These are phyloP conservation scores for Acanthoscelides obtectus DNA, from an alignment of 2,888 invertebrate species.

Conservation along the genomic window DNA sequence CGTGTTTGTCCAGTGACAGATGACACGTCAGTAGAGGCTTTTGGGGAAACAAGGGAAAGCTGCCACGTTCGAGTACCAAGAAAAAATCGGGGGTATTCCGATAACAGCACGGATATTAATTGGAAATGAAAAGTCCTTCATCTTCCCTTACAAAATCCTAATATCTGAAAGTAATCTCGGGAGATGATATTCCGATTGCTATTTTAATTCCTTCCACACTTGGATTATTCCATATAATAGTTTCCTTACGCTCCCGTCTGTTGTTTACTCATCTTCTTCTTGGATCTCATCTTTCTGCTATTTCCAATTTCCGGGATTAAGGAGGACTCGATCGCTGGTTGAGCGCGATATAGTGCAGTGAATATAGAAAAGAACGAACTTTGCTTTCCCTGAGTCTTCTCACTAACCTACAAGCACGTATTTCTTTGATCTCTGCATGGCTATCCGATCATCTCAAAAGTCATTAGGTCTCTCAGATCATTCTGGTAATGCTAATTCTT, in stretches of 20 bases:
- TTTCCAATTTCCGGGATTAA: constrained; percentile 7
- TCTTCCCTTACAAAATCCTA: not conserved
- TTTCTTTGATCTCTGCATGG: no score
- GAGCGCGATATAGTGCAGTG: not conserved
- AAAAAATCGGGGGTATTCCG: not conserved
- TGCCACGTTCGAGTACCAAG: no score
- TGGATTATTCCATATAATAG: constrained; percentile 7
- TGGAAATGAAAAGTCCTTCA: not conserved
- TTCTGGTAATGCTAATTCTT: no score
- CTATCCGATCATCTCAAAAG: no score
- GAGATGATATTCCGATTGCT: constrained; percentile 1
- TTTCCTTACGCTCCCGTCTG: not conserved
- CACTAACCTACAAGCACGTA: no score
- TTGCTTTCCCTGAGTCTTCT: no score
- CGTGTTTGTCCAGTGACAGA: no score
- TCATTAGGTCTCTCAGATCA: no score
- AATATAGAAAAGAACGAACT: no score
- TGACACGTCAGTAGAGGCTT: no score
- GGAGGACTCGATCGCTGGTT: constrained; percentile 1
- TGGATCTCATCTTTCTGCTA: constrained; percentile 1
- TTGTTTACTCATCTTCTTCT: not conserved
- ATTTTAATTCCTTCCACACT: not conserved
- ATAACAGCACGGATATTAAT: not conserved
- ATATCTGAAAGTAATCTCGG: not conserved
- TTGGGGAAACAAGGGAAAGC: no score